Evolutionary conservation across 2,888 invertebrate genomes (phyloP).

Genomic region (Pristionchus entomophagus): DNA sequence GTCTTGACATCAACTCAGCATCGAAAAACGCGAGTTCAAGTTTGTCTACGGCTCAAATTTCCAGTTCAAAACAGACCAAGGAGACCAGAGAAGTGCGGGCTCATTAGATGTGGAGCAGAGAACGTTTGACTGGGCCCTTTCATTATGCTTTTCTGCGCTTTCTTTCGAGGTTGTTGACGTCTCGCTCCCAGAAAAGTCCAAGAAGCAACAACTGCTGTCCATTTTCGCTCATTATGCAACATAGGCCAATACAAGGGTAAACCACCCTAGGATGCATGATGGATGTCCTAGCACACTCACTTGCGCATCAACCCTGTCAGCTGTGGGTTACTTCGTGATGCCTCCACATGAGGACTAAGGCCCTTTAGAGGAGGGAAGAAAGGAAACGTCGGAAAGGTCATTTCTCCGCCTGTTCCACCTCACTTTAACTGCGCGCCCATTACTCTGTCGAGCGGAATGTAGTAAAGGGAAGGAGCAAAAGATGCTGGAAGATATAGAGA

Average conservation of each 20-base stretch:
- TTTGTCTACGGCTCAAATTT: not conserved
- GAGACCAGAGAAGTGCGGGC: not conserved
- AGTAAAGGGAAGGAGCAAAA: not conserved
- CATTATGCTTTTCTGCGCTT: not conserved
- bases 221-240: constrained; percentile 24
- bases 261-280: constrained; percentile 19
- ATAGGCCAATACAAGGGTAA: not conserved
- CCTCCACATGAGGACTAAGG: not conserved
- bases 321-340: no score
- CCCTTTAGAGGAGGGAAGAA: not conserved
- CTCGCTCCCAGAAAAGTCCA: not conserved
- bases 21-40: not conserved
- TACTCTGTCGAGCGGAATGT: constrained; percentile 20
- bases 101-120: not conserved
- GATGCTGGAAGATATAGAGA: not conserved
- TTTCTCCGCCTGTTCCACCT: constrained; percentile 15
- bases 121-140: not conserved
- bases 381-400: not conserved
- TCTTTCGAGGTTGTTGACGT: not conserved
- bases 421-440: constrained; percentile 8
- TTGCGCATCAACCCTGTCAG: not conserved
- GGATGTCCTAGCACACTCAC: constrained; percentile 2
- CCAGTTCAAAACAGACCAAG: not conserved
- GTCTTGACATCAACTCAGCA: not conserved
- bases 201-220: not conserved